Evolutionary conservation across 2,113 vertebrate genomes (phyloP).

Genomic region (Platichthys flesus): DNA sequence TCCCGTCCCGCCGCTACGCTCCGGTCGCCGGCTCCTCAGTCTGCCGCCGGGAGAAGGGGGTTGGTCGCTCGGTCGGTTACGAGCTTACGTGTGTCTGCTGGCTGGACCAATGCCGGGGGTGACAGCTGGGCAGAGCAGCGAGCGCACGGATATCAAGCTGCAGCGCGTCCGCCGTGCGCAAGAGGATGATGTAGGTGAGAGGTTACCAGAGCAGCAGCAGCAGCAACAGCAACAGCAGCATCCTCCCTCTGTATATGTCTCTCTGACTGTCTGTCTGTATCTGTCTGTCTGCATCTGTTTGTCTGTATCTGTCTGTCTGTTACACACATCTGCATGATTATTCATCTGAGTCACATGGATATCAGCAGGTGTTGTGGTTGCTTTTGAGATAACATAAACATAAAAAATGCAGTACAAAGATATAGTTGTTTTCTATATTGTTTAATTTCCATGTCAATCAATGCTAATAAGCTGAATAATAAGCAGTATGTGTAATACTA

Average conservation of each 20-base stretch:
- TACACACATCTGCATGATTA: not conserved
- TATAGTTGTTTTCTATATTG: not conserved
- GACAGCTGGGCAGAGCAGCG: constrained; percentile 69
- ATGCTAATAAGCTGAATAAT: not conserved
- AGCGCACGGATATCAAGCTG: constrained; percentile 53
- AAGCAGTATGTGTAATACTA: not conserved
- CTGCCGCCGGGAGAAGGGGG: constrained; percentile 51
- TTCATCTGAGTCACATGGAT: not conserved
- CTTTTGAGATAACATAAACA: not conserved
- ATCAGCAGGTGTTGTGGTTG: no score
- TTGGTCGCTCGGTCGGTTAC: constrained; percentile 54
- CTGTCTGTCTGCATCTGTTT: no score
- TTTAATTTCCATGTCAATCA: not conserved
- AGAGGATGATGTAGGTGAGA: constrained; percentile 70
- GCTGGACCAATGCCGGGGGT: constrained; percentile 72
- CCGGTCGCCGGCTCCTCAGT: constrained; percentile 62
- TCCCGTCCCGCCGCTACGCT: constrained; percentile 35
- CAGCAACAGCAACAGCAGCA: constrained; percentile 21
- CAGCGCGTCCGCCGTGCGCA: constrained; percentile 43
- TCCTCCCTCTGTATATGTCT: constrained; percentile 10
- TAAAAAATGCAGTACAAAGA: not conserved
- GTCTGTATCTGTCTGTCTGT: no score
- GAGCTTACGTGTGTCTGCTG: constrained; percentile 71
- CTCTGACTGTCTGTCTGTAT: not conserved
- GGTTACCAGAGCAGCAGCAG: constrained; percentile 61